Base-by-base conservation (phyloP, 2,797 vertebrate genomes). In the Dicrostonyx torquatus region DNA sequence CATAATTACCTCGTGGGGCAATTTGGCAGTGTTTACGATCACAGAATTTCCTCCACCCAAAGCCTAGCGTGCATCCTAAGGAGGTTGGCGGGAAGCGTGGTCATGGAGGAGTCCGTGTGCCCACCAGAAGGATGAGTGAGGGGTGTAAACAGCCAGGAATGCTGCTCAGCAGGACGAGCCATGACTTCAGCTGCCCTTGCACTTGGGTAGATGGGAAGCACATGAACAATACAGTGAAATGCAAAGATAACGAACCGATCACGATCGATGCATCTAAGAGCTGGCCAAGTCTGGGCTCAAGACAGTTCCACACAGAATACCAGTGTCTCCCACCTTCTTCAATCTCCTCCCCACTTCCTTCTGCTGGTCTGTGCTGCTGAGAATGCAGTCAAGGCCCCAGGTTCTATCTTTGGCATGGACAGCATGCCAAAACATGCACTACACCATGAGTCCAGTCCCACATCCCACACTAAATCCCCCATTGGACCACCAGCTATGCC, bases 21-120 rank as follows among this genome's bases (percentile, higher is more conserved):
- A 86, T 83, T 85, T 72, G 62, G 77, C 72, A 34, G 20, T 75
- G 62, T 75, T 97, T 31, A 24, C 70, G 48, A 93, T 94, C 89
- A 91, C 66, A 79, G 92, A 82, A 92, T 94, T 29, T 29, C 40
- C 53, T 70, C 70, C 55, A 83, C 80, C 73, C 48, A 50, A 89
- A 58, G 37, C 37, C 2, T 0, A 50, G 68, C 0, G 5, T 20
- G 7, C 0, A 10, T 5, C 70, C 58, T 1, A 2, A 79, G 70
- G 91, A 89, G 17, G 72, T 48, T 78, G 60, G 34, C 0, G 26
- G 78, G 24, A 70, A 45, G n/a, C 4, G 24, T 31, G 40, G 34
- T 70, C 62, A 45, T 0, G 1, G 58, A 6, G 45, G 83, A 70
- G 22, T n/a, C 45, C 37, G 70, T 86, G 34, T 1, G 12, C 12